Evolutionary conservation across 1,140 invertebrate genomes (phyloP).

Genomic region (Agraylea sexmaculata): DNA sequence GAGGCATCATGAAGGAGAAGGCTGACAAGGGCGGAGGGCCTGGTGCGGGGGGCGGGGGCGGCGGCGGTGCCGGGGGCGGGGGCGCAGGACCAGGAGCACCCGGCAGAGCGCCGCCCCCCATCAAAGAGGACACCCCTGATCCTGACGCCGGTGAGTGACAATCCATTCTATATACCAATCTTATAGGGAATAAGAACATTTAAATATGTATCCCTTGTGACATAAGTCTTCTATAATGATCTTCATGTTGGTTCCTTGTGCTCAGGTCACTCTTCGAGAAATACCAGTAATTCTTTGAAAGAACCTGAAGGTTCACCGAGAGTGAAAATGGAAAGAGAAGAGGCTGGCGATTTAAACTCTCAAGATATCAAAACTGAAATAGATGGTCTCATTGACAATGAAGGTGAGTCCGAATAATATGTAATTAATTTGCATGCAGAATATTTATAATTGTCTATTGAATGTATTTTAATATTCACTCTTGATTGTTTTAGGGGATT

Average conservation of each 20-base stretch:
- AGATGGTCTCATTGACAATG: conserved; percentile 38
- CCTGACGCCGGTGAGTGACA: conserved; percentile 33
- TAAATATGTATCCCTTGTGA: conserved; percentile 1
- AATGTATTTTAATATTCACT: too few species aligned
- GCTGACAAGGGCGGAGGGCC: conserved; percentile 39
- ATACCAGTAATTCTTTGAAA: conserved; percentile 21
- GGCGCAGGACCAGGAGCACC: conserved; percentile 20
- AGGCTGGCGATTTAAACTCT: conserved; percentile 28
- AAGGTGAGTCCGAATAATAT: conserved; percentile 24
- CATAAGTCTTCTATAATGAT: neutral
- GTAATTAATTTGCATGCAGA: neutral
- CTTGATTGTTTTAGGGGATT: conserved; percentile 29
- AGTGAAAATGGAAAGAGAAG: conserved; percentile 36
- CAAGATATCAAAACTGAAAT: conserved; percentile 41
- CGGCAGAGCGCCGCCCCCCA: conserved; percentile 23
- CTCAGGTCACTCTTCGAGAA: neutral
- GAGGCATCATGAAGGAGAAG: conserved; percentile 43
- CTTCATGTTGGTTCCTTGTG: conserved; percentile 1
- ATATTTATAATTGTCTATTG: neutral
- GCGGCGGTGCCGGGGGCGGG: conserved; percentile 21
- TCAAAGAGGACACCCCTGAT: conserved; percentile 40
- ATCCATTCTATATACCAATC: neutral
- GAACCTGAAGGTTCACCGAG: conserved; percentile 36
- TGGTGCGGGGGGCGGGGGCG: conserved; percentile 24
- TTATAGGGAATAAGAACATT: too few species aligned